These are phyloP conservation scores for Drosophila tristis DNA, from an alignment of 1,140 invertebrate genomes.

Conservation along the genomic window DNA sequence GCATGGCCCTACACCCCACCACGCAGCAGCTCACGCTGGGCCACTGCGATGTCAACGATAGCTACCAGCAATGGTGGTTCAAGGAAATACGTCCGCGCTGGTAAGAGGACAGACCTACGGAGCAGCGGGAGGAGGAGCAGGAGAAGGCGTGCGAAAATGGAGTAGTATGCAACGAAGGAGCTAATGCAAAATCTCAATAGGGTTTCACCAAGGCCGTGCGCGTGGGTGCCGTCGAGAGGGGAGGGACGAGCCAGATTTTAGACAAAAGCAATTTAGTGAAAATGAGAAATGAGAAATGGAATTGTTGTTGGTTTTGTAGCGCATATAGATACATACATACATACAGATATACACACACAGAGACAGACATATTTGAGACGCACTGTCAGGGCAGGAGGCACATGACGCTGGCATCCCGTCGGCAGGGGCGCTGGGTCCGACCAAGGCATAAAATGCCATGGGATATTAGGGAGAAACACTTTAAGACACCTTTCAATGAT, in stretches of 20 bases:
- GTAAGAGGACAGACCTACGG: slow-evolving; percentile 29
- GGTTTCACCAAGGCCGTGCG: slow-evolving; percentile 18
- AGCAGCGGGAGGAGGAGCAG: slow-evolving; percentile 8
- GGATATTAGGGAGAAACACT: slow-evolving; percentile 14
- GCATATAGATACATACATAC: slow-evolving; percentile 17
- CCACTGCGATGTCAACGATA: slow-evolving; percentile 93
- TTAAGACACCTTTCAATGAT: too few relatives aligned
- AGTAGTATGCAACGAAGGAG: slow-evolving; percentile 24
- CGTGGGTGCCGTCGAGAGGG: too few relatives aligned
- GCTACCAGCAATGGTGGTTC: slow-evolving; percentile 95
- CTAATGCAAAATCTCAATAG: slow-evolving; percentile 42
- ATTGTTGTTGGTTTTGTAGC: slow-evolving; percentile 73
- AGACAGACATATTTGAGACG: slow-evolving; percentile 25
- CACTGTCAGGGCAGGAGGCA: slow-evolving; percentile 33
- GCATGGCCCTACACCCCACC: slow-evolving; percentile 93
- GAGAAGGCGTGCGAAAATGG: not conserved
- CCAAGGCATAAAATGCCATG: slow-evolving; percentile 29
- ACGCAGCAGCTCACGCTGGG: slow-evolving; percentile 91
- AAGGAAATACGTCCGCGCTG: slow-evolving; percentile 87
- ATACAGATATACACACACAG: slow-evolving; percentile 11
- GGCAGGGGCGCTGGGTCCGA: not conserved
- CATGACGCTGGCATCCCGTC: slow-evolving; percentile 3
- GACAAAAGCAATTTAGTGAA: slow-evolving; percentile 79
- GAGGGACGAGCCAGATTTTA: slow-evolving; percentile 49
- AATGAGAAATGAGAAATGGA: slow-evolving; percentile 70